These are phyloP conservation scores for Schizopygopsis pylzovi DNA, from an alignment of 2,797 vertebrate genomes.

Conservation along the genomic window DNA sequence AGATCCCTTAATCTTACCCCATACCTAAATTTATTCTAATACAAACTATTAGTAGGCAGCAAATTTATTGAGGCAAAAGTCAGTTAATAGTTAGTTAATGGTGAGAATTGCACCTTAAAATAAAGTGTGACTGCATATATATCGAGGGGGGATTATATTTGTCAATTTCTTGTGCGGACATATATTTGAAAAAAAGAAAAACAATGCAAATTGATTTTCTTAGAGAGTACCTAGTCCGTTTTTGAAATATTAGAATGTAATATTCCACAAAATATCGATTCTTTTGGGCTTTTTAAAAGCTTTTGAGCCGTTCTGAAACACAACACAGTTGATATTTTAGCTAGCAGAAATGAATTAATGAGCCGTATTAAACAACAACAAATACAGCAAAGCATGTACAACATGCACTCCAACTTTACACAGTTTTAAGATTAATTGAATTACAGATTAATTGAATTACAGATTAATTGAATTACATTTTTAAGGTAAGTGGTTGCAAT, in stretches of 20 bases:
- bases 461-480: too few relatives aligned
- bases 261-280: neutral
- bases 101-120: neutral
- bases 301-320: too few relatives aligned
- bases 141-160: neutral
- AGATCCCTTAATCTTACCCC: neutral
- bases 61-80: neutral
- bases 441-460: too few relatives aligned
- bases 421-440: neutral
- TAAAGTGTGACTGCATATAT: neutral
- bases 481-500: too few relatives aligned
- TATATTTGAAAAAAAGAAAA: neutral
- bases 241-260: neutral
- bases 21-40: neutral
- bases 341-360: too few relatives aligned
- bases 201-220: too few relatives aligned
- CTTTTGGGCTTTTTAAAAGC: neutral
- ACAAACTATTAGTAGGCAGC: neutral
- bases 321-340: too few relatives aligned
- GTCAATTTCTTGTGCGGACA: neutral
- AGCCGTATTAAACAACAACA: neutral
- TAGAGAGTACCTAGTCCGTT: too few relatives aligned
- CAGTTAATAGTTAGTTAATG: neutral
- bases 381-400: neutral
- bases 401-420: neutral